Evolutionary conservation across 30 jellyfish, hydroid and myxozoan species (phyloP).

Genomic region (Aurelia sp.): DNA sequence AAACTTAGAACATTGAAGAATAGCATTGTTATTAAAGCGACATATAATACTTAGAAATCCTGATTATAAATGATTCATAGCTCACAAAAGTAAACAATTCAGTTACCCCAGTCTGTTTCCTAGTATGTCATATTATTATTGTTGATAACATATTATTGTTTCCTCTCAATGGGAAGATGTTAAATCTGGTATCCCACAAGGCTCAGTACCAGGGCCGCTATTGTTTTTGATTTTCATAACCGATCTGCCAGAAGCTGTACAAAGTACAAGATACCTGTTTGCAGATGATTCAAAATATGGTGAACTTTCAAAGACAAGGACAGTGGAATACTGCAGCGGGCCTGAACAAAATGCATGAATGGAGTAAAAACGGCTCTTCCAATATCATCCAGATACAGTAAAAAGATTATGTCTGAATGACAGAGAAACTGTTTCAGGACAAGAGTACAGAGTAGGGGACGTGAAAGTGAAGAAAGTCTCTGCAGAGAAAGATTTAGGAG

Average conservation of each 20-base stretch:
- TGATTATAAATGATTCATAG: too few species aligned
- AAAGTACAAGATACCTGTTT: not conserved
- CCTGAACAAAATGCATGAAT: not conserved
- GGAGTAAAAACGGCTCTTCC: not conserved
- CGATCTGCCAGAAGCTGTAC: conserved; percentile 5
- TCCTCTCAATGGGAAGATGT: not conserved
- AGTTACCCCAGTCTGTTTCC: too few species aligned
- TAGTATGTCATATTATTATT: too few species aligned
- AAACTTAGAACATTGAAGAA: too few species aligned
- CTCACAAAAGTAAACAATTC: too few species aligned
- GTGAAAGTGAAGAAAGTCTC: too few species aligned
- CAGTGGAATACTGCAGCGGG: not conserved
- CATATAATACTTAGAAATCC: too few species aligned
- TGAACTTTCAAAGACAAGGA: not conserved
- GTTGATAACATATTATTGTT: too few species aligned
- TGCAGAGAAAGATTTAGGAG: conserved; percentile 9
- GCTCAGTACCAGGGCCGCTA: conserved; percentile 6
- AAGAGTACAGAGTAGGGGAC: too few species aligned
- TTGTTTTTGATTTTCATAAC: not conserved
- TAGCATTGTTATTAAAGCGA: too few species aligned
- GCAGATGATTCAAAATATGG: conserved; percentile 17
- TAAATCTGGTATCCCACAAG: conserved; percentile 11
- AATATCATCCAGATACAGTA: conserved; percentile 9
- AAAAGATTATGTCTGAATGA: conserved; percentile 3
- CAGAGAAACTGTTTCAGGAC: too few species aligned